phyloP scores from a whole-genome alignment of 2,113 vertebrate species.

The Oreochromis spilurus region DNA sequence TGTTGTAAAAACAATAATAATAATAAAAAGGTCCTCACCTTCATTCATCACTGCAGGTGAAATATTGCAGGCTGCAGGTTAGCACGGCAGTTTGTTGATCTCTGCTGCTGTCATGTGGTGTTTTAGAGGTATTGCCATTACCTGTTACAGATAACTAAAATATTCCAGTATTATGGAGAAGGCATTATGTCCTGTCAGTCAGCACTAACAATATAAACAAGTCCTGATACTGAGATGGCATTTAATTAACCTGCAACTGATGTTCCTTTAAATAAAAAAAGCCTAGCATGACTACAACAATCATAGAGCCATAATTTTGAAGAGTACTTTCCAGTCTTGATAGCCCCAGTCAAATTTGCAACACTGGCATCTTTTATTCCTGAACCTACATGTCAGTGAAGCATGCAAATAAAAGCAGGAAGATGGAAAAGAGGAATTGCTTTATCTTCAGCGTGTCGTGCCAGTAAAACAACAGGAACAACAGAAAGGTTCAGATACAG shows the following conservation, averaged over 20 bases:
- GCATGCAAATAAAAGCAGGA: not conserved
- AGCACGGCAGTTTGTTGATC: not conserved
- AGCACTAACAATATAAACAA: not conserved
- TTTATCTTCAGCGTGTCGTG: not conserved
- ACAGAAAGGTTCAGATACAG: not conserved
- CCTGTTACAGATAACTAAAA: not conserved
- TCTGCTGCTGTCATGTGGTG: not conserved
- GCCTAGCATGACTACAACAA: not conserved
- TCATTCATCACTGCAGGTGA: not conserved
- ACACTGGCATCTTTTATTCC: not conserved
- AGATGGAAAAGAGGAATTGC: fast-evolving
- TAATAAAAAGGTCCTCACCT: not conserved
- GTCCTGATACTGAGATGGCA: not conserved
- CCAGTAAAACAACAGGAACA: not conserved
- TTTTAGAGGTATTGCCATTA: not conserved
- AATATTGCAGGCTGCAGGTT: not conserved
- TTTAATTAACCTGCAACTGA: not conserved
- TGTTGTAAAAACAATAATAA: not conserved
- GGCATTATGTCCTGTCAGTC: not conserved
- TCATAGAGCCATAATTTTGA: not conserved
- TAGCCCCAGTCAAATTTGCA: not conserved
- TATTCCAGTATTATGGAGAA: not conserved
- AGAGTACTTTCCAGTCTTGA: not conserved
- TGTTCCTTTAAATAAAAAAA: not conserved
- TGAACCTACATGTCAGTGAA: not conserved